phyloP scores from a whole-genome alignment of 1,140 invertebrate species.

The Globodera rostochiensis region DNA sequence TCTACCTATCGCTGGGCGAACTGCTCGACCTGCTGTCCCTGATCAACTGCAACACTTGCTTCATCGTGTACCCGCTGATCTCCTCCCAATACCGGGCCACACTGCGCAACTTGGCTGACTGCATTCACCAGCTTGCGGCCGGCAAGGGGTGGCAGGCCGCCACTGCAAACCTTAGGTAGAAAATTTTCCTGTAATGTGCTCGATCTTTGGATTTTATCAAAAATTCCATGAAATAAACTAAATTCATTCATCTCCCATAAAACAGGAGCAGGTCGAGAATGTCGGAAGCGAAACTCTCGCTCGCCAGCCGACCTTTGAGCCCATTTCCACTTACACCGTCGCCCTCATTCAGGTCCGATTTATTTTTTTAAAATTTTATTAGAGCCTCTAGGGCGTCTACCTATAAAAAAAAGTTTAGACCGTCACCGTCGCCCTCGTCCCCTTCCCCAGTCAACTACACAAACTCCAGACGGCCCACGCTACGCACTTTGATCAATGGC shows the following conservation, averaged over 20 bases:
- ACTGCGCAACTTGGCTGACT: conserved; percentile 23
- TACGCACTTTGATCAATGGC: conserved; percentile 15
- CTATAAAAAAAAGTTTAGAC: not conserved
- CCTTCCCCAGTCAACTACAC: conserved; percentile 23
- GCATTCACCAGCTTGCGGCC: conserved; percentile 10
- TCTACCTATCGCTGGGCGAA: conserved; percentile 51
- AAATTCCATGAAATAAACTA: too few species aligned
- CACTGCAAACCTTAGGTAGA: conserved; percentile 13
- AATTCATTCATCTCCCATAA: not conserved
- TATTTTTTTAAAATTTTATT: too few species aligned
- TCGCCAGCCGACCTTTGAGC: conserved; percentile 24
- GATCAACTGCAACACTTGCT: conserved; percentile 56
- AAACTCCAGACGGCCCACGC: conserved; percentile 6
- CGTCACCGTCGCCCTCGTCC: not conserved
- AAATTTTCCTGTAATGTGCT: not conserved
- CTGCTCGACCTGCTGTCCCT: conserved; percentile 49
- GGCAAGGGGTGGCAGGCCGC: conserved; percentile 20
- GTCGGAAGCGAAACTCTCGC: conserved; percentile 27
- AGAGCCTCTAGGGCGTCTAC: not conserved
- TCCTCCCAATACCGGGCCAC: conserved; percentile 37
- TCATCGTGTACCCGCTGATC: conserved; percentile 50
- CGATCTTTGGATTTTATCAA: too few species aligned
- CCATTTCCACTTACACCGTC: conserved; percentile 14
- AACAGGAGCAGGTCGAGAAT: conserved; percentile 17
- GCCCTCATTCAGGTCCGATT: conserved; percentile 13